Percentiles rank a stretch among this genome's conserved stretches.
Evolutionary conservation across 2,797 vertebrate genomes (phyloP).

Genomic region (Notoglanidium macrostoma): DNA sequence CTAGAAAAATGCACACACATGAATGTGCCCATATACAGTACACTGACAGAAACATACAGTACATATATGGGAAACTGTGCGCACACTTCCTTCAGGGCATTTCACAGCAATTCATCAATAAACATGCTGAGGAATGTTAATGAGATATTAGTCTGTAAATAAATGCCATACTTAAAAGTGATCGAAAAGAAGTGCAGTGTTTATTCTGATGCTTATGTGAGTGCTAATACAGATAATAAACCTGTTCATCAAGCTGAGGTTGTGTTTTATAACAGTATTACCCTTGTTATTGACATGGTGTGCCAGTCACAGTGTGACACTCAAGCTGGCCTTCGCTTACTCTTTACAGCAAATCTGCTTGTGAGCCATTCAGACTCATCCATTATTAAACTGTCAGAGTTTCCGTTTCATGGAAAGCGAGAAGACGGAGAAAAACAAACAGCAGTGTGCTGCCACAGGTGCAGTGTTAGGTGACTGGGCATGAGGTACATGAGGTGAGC

Average conservation of each 20-base stretch:
- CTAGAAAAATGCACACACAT: conserved; percentile 19
- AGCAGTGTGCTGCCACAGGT: conserved; percentile 41
- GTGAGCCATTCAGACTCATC: conserved; percentile 79
- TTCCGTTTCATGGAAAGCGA: conserved; percentile 72
- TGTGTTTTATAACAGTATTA: conserved; percentile 32
- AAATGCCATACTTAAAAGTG: not conserved
- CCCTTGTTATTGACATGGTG: conserved; percentile 49
- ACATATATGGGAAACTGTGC: not conserved
- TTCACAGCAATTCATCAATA: not conserved
- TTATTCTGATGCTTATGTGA: conserved; percentile 40
- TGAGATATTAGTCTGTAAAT: conserved; percentile 13
- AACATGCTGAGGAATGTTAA: conserved; percentile 14
- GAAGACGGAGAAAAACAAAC: conserved; percentile 43
- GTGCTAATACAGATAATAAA: conserved; percentile 40
- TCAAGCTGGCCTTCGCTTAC: conserved; percentile 66
- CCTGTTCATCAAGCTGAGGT: conserved; percentile 22
- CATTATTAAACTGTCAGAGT: conserved; percentile 78
- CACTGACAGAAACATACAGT: conserved; percentile 11
- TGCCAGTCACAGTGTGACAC: conserved; percentile 60
- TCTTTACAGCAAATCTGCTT: conserved; percentile 77
- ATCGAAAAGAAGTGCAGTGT: conserved; percentile 34
- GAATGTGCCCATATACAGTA: conserved; percentile 11
- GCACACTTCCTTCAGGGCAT: not conserved
- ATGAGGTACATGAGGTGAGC: conserved; percentile 69
- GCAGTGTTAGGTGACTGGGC: conserved; percentile 58